phyloP scores from a whole-genome alignment of 1,140 invertebrate species.

The Heliconius himera region DNA sequence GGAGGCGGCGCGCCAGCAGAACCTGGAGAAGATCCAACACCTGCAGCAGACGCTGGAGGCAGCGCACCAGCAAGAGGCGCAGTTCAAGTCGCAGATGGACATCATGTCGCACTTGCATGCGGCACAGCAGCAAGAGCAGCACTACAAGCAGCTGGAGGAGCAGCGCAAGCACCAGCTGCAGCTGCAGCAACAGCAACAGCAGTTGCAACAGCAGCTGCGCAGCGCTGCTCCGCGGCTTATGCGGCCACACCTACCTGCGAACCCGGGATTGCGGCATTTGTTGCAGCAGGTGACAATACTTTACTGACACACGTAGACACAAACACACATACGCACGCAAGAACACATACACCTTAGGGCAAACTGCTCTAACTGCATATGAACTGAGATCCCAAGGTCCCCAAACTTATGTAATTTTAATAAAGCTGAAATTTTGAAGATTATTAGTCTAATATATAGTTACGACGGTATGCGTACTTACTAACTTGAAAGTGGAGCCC shows the following conservation, averaged over 20 bases:
- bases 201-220: constrained; percentile 53
- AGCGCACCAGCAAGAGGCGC: constrained; percentile 88
- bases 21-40: constrained; percentile 81
- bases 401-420: too few relatives aligned
- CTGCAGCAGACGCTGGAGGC: constrained; percentile 88
- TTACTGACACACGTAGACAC: constrained; percentile 6
- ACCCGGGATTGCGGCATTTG: constrained; percentile 81
- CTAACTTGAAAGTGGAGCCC: too few relatives aligned
- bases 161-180: constrained; percentile 67
- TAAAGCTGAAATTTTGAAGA: too few relatives aligned
- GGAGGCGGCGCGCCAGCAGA: constrained; percentile 74
- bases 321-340: background rate
- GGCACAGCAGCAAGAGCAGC: constrained; percentile 90
- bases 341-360: background rate
- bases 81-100: constrained; percentile 89
- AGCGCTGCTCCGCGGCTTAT: constrained; percentile 64
- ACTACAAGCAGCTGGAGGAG: constrained; percentile 86
- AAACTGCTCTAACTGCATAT: background rate
- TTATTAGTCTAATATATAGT: too few relatives aligned
- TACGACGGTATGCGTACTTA: too few relatives aligned
- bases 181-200: constrained; percentile 46
- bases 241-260: constrained; percentile 80
- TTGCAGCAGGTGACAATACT: constrained; percentile 79
- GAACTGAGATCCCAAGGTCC: too few relatives aligned
- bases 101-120: constrained; percentile 86